Conservation (phyloP, 2,888 invertebrate species). For the Arrhopalites spinosus region DNA sequence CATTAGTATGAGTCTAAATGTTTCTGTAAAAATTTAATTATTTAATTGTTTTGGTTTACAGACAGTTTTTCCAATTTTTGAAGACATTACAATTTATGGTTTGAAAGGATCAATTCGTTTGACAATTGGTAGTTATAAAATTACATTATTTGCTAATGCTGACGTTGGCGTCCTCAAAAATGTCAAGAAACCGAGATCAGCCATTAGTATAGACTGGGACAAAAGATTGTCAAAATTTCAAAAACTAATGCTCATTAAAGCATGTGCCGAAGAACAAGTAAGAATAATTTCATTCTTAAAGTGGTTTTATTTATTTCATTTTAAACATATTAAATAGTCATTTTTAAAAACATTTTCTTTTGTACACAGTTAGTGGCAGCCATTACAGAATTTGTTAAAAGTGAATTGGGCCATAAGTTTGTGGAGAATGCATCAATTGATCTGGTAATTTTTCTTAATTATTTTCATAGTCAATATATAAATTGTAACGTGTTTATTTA, state of each 20-base stretch:
- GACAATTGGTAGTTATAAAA: slow-evolving; percentile 42
- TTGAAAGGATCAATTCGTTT: slow-evolving; percentile 34
- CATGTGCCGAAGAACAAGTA: slow-evolving; percentile 75
- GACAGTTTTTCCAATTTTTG: slow-evolving; percentile 33
- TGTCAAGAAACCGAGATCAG: background rate
- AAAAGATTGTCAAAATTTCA: slow-evolving; percentile 70
- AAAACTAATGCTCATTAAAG: slow-evolving; percentile 78
- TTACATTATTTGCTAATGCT: slow-evolving; percentile 54
- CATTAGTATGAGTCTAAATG: too few species aligned
- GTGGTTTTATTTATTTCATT: background rate
- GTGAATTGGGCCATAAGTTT: slow-evolving; percentile 76
- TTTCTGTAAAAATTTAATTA: too few species aligned
- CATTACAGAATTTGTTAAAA: slow-evolving; percentile 77
- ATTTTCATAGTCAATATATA: too few species aligned
- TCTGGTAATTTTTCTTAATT: slow-evolving; percentile 59
- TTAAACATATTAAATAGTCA: too few species aligned
- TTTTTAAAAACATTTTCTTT: slow-evolving; percentile 14
- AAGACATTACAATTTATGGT: slow-evolving; percentile 35
- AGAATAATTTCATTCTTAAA: slow-evolving; percentile 19
- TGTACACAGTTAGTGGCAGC: slow-evolving; percentile 70
- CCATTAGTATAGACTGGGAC: slow-evolving; percentile 66
- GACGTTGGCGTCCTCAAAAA: slow-evolving; percentile 47
- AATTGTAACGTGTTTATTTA: too few species aligned
- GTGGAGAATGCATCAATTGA: slow-evolving; percentile 81
- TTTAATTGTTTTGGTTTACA: too few species aligned